Conservation (phyloP, 2,888 invertebrate species). For the Lasius fuliginosus region DNA sequence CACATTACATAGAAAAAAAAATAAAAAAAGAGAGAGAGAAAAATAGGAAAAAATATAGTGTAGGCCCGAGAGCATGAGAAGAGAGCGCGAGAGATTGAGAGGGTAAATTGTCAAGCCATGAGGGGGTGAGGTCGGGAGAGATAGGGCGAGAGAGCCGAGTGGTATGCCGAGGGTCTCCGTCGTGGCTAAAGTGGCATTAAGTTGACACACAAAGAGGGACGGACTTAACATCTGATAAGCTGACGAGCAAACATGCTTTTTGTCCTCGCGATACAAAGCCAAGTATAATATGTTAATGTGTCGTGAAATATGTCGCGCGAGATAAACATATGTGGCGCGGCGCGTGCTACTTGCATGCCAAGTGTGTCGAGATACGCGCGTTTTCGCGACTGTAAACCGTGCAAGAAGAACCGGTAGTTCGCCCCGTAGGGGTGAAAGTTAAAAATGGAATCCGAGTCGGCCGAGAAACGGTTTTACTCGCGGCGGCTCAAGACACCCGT, state of each 20-base stretch:
- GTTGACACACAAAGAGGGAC: constrained; percentile 80
- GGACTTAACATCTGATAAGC: constrained; percentile 81
- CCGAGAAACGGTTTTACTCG: constrained; percentile 24
- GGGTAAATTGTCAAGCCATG: constrained; percentile 27
- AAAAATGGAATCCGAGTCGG: constrained; percentile 55
- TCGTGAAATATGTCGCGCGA: constrained; percentile 75
- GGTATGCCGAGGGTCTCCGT: constrained; percentile 68
- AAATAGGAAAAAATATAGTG: not conserved
- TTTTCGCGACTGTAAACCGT: not conserved
- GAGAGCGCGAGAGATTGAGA: not conserved
- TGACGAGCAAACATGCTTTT: constrained; percentile 81
- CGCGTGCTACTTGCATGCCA: not conserved
- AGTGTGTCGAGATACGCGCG: not conserved
- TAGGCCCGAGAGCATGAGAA: not conserved
- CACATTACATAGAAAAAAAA: not conserved
- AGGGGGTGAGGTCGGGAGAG: not conserved
- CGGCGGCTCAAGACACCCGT: constrained; percentile 35
- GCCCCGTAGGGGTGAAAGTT: constrained; percentile 35
- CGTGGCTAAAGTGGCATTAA: constrained; percentile 80
- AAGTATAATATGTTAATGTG: constrained; percentile 79
- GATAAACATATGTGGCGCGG: constrained; percentile 65
- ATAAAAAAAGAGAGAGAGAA: not conserved
- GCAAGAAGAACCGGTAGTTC: not conserved
- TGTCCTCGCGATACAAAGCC: constrained; percentile 69
- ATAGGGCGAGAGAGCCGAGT: constrained; percentile 35